Base-by-base conservation (phyloP, 2,797 vertebrate species). In the Syndactyla subalaris region DNA sequence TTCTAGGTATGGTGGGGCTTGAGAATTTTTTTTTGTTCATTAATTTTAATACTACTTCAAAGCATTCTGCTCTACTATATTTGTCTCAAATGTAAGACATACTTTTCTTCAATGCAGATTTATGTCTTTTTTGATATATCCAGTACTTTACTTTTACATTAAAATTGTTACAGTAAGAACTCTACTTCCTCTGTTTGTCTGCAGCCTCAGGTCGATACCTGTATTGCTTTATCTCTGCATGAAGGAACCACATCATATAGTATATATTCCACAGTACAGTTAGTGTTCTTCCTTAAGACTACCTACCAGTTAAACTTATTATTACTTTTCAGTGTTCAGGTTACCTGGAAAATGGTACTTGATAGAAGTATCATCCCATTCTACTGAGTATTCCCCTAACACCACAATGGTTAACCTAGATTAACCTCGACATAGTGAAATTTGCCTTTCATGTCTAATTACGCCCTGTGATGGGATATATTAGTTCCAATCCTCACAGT, bases 401-500 rank as follows among this genome's bases (percentile, higher is more conserved):
- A 81, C 46, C 78, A 55, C 70, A 66, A 43, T 34, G 16, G 66
- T 91, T 95, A 94, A 91, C 55, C 85, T 84, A 81, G 39, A 94
- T 82, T 90, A 95, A 94, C 85, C 83, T 92, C 39, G 21, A 62
- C 51, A 51, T 2, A 62, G 73, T 70, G 73, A 88, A 89, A 94
- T 86, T 91, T 92, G 82, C 36, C 51, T 92, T 96, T 93, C 71
- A 92, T 55, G 58, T 95, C 75, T 96, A 92, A 96, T 96, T 95
- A 93, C 49, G 17, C 45, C 67, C 36, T 81, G 46, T 55, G 54
- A 95, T 73, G 14, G 48, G 74, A 91, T 82, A 61, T 62, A 93
- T 89, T 88, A 39, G 49, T 85, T 94, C 79, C 51, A 87, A 78
- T 81, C 73, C 76, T 85, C 13, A 8, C 5, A 9, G 79, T 51